These are phyloP conservation scores for Tetrao urogallus DNA, from an alignment of 2,113 vertebrate genomes.

Conservation along the genomic window DNA sequence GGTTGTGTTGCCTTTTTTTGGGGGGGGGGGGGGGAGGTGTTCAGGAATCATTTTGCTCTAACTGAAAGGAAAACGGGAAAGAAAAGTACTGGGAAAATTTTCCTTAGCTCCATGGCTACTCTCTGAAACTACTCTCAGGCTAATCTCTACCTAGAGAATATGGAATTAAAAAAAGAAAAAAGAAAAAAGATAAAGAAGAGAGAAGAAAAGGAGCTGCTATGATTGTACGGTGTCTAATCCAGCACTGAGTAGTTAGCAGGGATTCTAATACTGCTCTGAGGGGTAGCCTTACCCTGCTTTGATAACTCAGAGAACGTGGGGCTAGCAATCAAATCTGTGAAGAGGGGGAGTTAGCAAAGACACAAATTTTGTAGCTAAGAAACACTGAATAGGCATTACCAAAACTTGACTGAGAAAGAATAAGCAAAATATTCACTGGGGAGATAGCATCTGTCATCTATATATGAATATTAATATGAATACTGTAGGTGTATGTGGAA, in stretches of 20 bases:
- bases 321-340: background rate
- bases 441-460: background rate
- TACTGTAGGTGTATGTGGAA: too few relatives aligned
- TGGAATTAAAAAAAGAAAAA: background rate
- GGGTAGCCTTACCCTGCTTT: background rate
- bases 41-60: background rate
- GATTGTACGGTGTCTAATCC: background rate
- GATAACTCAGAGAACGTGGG: accelerated
- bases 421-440: background rate
- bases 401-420: background rate
- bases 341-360: background rate
- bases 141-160: background rate
- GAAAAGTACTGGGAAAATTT: background rate
- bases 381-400: accelerated
- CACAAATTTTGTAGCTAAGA: background rate
- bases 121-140: background rate
- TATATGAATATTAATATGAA: too few relatives aligned
- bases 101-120: background rate
- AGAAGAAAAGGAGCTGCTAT: background rate
- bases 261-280: background rate
- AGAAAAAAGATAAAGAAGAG: background rate
- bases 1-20: background rate
- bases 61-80: background rate
- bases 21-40: too few relatives aligned
- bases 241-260: background rate